These are phyloP conservation scores for Oostethus manadensis DNA, from an alignment of 2,113 vertebrate genomes.

Conservation along the genomic window DNA sequence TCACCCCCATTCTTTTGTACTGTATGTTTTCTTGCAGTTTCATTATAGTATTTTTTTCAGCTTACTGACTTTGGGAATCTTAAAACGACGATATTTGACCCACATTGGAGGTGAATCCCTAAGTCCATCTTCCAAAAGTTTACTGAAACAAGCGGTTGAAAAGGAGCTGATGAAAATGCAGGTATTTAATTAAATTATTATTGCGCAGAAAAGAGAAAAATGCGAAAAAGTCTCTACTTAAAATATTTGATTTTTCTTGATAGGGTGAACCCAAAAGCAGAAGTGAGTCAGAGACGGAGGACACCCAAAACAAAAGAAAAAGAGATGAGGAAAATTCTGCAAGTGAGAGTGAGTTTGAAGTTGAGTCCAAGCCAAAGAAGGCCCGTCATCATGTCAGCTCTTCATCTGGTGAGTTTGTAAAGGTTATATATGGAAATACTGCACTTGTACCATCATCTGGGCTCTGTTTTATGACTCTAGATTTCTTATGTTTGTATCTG, in stretches of 20 bases:
- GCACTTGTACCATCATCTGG: too few relatives aligned
- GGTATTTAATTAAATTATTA: conserved; percentile 35
- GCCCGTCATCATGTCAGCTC: conserved; percentile 18
- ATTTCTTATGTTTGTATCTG: background rate
- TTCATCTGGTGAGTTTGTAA: conserved; percentile 33
- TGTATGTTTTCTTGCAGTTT: background rate
- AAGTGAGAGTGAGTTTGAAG: conserved; percentile 23
- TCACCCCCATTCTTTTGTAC: background rate
- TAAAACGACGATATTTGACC: conserved; percentile 58
- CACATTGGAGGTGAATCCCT: conserved; percentile 38
- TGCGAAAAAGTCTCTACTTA: background rate
- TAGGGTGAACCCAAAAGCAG: conserved; percentile 44
- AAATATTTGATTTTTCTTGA: background rate
- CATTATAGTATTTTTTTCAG: conserved; percentile 27
- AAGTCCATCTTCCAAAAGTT: conserved; percentile 41
- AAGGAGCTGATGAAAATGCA: conserved; percentile 69
- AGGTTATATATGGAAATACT: background rate
- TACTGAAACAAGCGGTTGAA: conserved; percentile 59
- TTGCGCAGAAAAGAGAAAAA: too few relatives aligned
- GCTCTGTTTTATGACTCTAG: background rate
- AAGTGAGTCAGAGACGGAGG: conserved; percentile 34
- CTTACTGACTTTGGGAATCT: conserved; percentile 56
- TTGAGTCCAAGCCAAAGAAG: conserved; percentile 45
- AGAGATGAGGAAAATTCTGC: conserved; percentile 39
- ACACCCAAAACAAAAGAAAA: conserved; percentile 58